phyloP scores from a whole-genome alignment of 2,797 vertebrate species.

The Naso thynnoides region DNA sequence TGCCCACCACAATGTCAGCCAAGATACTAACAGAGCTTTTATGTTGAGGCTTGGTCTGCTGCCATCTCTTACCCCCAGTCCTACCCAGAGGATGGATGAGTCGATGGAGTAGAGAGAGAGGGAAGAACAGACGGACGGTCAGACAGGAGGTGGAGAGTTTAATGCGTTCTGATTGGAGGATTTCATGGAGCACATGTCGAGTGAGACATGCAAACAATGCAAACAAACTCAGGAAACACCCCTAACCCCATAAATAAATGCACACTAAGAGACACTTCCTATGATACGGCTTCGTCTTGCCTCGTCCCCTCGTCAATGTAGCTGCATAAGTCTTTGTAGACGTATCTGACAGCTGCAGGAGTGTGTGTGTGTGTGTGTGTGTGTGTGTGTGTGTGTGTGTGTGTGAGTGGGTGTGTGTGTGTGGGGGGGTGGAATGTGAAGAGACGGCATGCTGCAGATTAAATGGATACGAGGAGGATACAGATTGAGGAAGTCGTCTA shows the following conservation, averaged over 20 bases:
- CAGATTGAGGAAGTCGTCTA: conserved; percentile 59
- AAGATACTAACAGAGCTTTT: conserved; percentile 85
- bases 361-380: no score
- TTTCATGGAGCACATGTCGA: background rate
- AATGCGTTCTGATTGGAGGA: conserved; percentile 28
- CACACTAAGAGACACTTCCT: background rate
- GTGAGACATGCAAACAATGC: background rate
- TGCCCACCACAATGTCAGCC: conserved; percentile 83
- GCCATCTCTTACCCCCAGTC: conserved; percentile 70
- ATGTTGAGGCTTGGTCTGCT: conserved; percentile 78
- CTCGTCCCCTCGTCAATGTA: conserved; percentile 12
- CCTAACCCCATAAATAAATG: conserved; percentile 9
- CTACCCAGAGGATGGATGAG: conserved; percentile 52
- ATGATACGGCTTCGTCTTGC: background rate
- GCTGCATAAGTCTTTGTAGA: conserved; percentile 42
- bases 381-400: no score
- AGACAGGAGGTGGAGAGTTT: conserved; percentile 12
- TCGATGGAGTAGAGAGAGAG: conserved; percentile 47
- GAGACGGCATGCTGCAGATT: conserved; percentile 60
- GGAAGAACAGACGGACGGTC: conserved; percentile 2
- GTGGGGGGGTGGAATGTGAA: conserved; percentile 47
- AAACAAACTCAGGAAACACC: background rate
- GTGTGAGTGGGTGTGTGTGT: no score
- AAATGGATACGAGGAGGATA: conserved; percentile 54
- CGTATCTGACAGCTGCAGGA: conserved; percentile 45